Percentiles rank a stretch among this genome's conserved stretches.
phyloP scores from a whole-genome alignment of 2,797 vertebrate species.

The Bradypodion pumilum region DNA sequence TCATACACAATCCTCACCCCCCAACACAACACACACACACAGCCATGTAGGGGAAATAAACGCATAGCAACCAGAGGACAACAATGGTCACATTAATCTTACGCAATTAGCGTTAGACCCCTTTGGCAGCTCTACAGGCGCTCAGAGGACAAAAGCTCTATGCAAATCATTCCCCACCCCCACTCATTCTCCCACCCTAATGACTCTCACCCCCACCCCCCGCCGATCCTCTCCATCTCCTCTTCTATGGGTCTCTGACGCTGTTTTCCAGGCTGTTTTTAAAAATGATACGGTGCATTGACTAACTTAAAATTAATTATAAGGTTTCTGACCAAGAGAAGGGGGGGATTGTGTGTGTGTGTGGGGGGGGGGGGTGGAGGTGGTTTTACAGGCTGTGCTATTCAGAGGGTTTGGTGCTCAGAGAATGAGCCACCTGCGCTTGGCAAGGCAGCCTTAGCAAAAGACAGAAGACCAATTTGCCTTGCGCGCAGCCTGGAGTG shows the following conservation, averaged over 20 bases:
- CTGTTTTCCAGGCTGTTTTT: slow-evolving; percentile 64
- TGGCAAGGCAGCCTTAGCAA: slow-evolving; percentile 34
- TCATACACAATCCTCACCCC: no score
- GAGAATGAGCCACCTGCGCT: slow-evolving; percentile 73
- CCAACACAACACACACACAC: no score
- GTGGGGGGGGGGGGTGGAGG: neutral
- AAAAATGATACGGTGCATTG: slow-evolving; percentile 65
- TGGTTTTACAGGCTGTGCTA: slow-evolving; percentile 52
- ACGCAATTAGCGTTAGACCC: slow-evolving; percentile 69
- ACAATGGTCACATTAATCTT: slow-evolving; percentile 57
- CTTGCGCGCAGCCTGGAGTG: neutral
- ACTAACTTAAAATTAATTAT: slow-evolving; percentile 76
- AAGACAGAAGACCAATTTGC: slow-evolving; percentile 14
- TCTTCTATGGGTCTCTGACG: slow-evolving; percentile 36
- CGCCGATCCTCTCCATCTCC: neutral
- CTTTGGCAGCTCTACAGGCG: slow-evolving; percentile 49
- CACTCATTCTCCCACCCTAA: neutral
- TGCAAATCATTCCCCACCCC: slow-evolving; percentile 65
- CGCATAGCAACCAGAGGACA: slow-evolving; percentile 52
- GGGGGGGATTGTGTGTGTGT: neutral
- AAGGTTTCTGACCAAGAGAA: slow-evolving; percentile 69
- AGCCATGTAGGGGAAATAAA: slow-evolving; percentile 29
- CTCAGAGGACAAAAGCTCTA: slow-evolving; percentile 72
- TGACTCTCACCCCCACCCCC: neutral
- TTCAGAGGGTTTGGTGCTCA: slow-evolving; percentile 60